Conservation (phyloP, 2,797 vertebrate genomes). For the Acanthurus tractus region DNA sequence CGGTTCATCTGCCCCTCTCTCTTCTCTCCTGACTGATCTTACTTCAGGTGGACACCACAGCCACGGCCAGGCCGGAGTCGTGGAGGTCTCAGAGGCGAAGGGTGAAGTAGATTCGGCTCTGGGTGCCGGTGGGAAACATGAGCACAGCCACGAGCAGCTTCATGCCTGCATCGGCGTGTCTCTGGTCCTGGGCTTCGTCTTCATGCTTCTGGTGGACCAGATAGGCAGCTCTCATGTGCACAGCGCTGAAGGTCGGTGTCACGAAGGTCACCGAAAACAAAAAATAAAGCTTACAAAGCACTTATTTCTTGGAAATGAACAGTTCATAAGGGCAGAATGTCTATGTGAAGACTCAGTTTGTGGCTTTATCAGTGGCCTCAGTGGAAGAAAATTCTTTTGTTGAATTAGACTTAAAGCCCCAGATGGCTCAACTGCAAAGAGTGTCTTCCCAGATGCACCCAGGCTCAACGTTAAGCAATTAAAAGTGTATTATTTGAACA, state of each 20-base stretch:
- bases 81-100: conserved; percentile 77
- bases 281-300: neutral
- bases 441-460: conserved; percentile 8
- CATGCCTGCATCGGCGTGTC: conserved; percentile 97
- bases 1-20: neutral
- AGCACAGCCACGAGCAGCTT: conserved; percentile 90
- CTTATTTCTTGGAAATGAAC: neutral
- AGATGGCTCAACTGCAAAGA: conserved; percentile 4
- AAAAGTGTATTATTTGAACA: conserved; percentile 4
- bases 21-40: neutral
- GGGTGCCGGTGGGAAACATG: conserved; percentile 70
- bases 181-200: conserved; percentile 97
- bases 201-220: conserved; percentile 98
- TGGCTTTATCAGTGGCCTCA: neutral
- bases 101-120: conserved; percentile 73
- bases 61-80: conserved; percentile 65
- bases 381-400: neutral
- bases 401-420: conserved; percentile 16
- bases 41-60: conserved; percentile 82
- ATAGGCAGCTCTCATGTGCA: conserved; percentile 96
- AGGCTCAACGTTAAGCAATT: neutral
- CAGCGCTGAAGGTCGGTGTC: conserved; percentile 89
- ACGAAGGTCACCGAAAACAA: neutral
- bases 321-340: neutral
- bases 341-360: neutral